These are phyloP conservation scores for Ecdyonurus torrentis DNA, from an alignment of 2,888 invertebrate genomes.

Conservation along the genomic window DNA sequence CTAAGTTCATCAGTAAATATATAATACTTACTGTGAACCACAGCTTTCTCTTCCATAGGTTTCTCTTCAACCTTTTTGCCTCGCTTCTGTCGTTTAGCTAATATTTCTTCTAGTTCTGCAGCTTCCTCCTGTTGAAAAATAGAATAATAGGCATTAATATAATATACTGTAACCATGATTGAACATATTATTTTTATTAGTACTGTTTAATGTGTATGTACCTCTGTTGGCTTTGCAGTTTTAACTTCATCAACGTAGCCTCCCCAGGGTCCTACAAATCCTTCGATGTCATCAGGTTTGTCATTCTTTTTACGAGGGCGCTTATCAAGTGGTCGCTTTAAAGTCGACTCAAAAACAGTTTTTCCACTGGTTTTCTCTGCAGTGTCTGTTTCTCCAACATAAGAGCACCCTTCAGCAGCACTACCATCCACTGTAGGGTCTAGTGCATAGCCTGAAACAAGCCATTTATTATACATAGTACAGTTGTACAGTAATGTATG, in stretches of 20 bases:
- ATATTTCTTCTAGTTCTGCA: conserved; percentile 82
- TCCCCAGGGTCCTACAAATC: conserved; percentile 97
- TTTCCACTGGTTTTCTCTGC: conserved; percentile 60
- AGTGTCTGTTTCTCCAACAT: conserved; percentile 44
- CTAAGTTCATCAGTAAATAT: not conserved
- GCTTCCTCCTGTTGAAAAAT: conserved; percentile 77
- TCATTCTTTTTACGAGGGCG: conserved; percentile 77
- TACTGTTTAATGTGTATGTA: conserved; percentile 15
- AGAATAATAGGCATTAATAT: too few species aligned
- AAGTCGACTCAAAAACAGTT: conserved; percentile 79
- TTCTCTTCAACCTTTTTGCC: conserved; percentile 80
- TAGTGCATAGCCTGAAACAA: conserved; percentile 57
- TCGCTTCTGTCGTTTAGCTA: conserved; percentile 78
- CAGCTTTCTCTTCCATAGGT: conserved; percentile 86
- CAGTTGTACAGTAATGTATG: conserved; percentile 3
- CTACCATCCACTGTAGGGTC: conserved; percentile 68
- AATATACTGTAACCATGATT: conserved; percentile 1
- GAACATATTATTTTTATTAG: not conserved
- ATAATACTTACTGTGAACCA: conserved; percentile 61
- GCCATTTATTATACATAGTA: conserved; percentile 6
- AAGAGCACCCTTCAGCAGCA: conserved; percentile 25
- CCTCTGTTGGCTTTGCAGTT: conserved; percentile 74
- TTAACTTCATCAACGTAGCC: conserved; percentile 80
- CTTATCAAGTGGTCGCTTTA: conserved; percentile 52
- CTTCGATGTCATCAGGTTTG: conserved; percentile 79